Conservation (phyloP, 2,113 vertebrate genomes). For the Bambusicola thoracicus region DNA sequence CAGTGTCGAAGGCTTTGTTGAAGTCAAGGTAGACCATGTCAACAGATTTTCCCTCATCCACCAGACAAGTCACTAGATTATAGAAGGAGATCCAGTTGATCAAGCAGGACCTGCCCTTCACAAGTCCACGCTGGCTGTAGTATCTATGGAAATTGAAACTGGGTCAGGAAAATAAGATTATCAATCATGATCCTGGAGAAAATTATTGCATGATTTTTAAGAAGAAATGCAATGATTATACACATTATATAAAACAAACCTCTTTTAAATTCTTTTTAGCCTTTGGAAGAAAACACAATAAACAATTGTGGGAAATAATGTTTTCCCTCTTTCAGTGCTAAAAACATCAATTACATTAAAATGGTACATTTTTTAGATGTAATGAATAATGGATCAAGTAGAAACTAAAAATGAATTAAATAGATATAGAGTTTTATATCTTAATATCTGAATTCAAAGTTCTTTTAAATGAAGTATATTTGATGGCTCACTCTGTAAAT, state of each 20-base stretch:
- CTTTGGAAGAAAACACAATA: conserved; percentile 46
- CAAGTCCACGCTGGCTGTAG: background rate
- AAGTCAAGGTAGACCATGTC: too few species aligned
- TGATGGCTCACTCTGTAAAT: background rate
- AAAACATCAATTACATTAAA: conserved; percentile 65
- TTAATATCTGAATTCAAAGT: background rate
- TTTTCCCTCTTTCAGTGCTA: conserved; percentile 2
- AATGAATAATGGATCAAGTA: conserved; percentile 56
- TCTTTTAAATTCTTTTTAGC: conserved; percentile 13
- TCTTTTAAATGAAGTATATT: background rate
- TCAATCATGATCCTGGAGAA: background rate
- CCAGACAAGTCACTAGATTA: too few species aligned
- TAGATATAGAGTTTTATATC: background rate
- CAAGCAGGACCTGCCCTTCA: too few species aligned
- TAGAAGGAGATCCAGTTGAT: too few species aligned
- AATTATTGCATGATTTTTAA: background rate
- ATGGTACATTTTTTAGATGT: conserved; percentile 47
- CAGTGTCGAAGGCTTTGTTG: too few species aligned
- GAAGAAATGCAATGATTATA: background rate
- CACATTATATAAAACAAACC: background rate
- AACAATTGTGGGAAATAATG: conserved; percentile 28
- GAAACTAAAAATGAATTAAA: background rate
- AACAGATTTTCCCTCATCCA: too few species aligned
- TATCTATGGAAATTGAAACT: conserved; percentile 1
- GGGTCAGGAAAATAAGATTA: background rate